These are phyloP conservation scores for Ibidorhyncha struthersii DNA, from an alignment of 2,113 vertebrate species.

Conservation along the genomic window DNA sequence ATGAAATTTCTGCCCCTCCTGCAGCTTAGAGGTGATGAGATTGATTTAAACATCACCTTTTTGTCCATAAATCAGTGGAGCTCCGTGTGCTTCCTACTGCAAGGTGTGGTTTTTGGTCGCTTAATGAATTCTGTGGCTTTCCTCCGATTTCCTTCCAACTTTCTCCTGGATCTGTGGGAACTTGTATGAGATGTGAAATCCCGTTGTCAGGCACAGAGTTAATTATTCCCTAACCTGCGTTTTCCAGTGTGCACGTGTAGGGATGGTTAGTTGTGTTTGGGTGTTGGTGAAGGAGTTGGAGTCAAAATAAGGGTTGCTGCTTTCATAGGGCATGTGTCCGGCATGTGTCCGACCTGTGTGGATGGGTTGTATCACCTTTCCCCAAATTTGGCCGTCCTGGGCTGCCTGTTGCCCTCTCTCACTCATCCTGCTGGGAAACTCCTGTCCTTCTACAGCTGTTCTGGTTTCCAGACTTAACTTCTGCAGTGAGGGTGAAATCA, in stretches of 20 bases:
- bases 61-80: background rate
- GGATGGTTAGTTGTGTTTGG: background rate
- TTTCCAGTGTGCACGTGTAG: rapidly evolving
- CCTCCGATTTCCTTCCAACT: background rate
- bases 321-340: background rate
- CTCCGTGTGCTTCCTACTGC: background rate
- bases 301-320: background rate
- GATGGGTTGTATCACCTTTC: background rate
- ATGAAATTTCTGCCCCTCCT: background rate
- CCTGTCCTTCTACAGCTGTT: background rate
- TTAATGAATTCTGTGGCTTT: background rate
- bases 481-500: background rate
- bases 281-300: background rate
- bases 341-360: rapidly evolving
- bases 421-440: background rate
- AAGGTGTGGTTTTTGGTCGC: background rate
- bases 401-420: background rate
- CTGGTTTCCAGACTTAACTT: background rate
- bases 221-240: background rate
- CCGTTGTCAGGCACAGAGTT: background rate
- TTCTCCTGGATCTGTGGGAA: background rate
- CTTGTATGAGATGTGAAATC: background rate
- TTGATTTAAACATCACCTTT: background rate
- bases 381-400: background rate
- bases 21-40: background rate